Evolutionary conservation across 2,113 vertebrate genomes (phyloP), one percentile per base, ranked within the genome.

Genomic region (Gallinago paraguaiae): DNA sequence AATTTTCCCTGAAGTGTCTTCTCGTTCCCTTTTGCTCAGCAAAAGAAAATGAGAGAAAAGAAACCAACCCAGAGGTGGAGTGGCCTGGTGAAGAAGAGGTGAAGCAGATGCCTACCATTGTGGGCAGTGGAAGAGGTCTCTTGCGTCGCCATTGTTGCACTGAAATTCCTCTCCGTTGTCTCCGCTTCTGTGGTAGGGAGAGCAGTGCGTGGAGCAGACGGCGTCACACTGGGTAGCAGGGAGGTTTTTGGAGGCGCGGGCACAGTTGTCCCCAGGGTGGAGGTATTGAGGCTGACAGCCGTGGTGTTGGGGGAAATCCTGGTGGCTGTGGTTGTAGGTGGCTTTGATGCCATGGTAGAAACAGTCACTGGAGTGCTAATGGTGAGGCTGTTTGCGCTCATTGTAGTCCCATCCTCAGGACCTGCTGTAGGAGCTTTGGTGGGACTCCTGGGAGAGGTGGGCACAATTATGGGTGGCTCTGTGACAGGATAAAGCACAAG

Each of bases 51-150:
- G 37, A 70, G 17, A 76, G 17, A 8, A 17, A 88, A 88, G 41
- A 72, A 72, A 69, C 46, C 31, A 56, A 31, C 18, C 35, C 2
- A 0, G 35, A 71, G 22, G 51, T 3, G 5, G 14, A 10, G 14
- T 46, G 75, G 31, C 25, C n/a, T 28, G 60, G 51, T 68, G 81
- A 35, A 67, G 84, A n/a, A 37, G 71, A 83, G 27, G 22, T n/a
- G 69, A 33, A 48, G 64, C 64, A 80, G 75, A 5, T 35, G 30
- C 92, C 72, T 93, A 95, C 94, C 95, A 0, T 97, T 98, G 97
- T 98, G 98, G 79, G 95, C 96, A 86, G 95, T 95, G 84, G 96
- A 96, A 97, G 96, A 93, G 90, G 82, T 94, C 86, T 97, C 95
- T 35, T 96, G 93, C 7, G 97, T 98, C 22, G 98, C 97, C 68